phyloP scores from a whole-genome alignment of 2,888 invertebrate genomes.

The Laspeyria flexula region DNA sequence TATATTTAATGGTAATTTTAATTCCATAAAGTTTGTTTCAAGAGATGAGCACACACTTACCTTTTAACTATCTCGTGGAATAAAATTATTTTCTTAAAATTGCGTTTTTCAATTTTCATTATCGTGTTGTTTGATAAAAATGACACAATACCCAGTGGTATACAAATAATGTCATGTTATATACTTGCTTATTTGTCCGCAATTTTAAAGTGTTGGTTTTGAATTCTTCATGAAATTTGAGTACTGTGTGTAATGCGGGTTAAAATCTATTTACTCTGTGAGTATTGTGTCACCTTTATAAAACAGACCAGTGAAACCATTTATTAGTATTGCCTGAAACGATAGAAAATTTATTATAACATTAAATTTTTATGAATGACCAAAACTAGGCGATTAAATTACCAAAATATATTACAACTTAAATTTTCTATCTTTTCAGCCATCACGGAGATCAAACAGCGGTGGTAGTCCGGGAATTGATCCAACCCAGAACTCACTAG shows the following conservation, averaged over 20 bases:
- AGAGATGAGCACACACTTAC: conserved; percentile 14
- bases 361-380: neutral
- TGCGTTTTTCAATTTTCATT: conserved; percentile 16
- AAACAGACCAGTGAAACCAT: neutral
- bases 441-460: conserved; percentile 49
- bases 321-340: conserved; percentile 25
- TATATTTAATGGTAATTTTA: neutral
- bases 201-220: no score
- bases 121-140: neutral
- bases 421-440: conserved; percentile 52
- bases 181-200: no score
- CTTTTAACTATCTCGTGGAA: conserved; percentile 17
- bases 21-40: neutral
- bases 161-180: no score
- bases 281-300: neutral
- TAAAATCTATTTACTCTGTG: no score
- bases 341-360: conserved; percentile 28
- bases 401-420: neutral
- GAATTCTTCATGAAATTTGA: no score
- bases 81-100: conserved; percentile 21
- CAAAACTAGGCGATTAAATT: neutral
- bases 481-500: conserved; percentile 22
- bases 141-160: neutral
- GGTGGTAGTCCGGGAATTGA: conserved; percentile 28
- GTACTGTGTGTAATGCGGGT: no score